Evolutionary conservation across 2,888 invertebrate genomes (phyloP).

Genomic region (Sphaeridia pumilis): DNA sequence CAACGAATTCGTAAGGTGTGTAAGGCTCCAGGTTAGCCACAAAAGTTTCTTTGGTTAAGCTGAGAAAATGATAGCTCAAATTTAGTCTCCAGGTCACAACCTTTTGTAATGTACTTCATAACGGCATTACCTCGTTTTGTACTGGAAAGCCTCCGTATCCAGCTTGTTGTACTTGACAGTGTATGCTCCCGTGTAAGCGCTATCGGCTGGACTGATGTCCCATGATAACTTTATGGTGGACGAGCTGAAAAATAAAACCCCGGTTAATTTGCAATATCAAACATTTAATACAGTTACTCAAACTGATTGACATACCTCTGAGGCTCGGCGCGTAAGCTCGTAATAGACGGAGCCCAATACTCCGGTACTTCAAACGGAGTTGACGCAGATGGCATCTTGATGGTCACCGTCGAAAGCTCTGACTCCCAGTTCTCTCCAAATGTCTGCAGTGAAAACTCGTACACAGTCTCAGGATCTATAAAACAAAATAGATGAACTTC

Average conservation of each 20-base stretch:
- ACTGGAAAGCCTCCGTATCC: slow-evolving; percentile 24
- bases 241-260: slow-evolving; percentile 20
- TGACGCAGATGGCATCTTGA: slow-evolving; percentile 19
- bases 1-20: slow-evolving; percentile 30
- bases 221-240: slow-evolving; percentile 25
- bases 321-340: slow-evolving; percentile 25
- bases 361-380: slow-evolving; percentile 8
- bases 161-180: slow-evolving; percentile 32
- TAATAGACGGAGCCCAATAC: slow-evolving; percentile 17
- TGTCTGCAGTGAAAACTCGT: slow-evolving; percentile 28
- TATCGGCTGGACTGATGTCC: too few species aligned
- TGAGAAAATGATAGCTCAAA: not conserved
- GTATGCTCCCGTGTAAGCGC: slow-evolving; percentile 21
- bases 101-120: too few species aligned
- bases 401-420: slow-evolving; percentile 22
- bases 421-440: slow-evolving; percentile 31
- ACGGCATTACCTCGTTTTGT: slow-evolving; percentile 22
- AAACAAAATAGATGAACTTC: too few species aligned
- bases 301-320: too few species aligned
- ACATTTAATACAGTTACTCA: not conserved
- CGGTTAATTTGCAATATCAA: too few species aligned
- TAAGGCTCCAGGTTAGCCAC: slow-evolving; percentile 25
- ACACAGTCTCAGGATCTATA: slow-evolving; percentile 22
- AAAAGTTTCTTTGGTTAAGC: not conserved
- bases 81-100: too few species aligned